A percentile compares a stretch with the other conserved stretches of the same genome.
These are phyloP conservation scores for Nemotelus nigrinus DNA, from an alignment of 2,888 invertebrate genomes.

Conservation along the genomic window DNA sequence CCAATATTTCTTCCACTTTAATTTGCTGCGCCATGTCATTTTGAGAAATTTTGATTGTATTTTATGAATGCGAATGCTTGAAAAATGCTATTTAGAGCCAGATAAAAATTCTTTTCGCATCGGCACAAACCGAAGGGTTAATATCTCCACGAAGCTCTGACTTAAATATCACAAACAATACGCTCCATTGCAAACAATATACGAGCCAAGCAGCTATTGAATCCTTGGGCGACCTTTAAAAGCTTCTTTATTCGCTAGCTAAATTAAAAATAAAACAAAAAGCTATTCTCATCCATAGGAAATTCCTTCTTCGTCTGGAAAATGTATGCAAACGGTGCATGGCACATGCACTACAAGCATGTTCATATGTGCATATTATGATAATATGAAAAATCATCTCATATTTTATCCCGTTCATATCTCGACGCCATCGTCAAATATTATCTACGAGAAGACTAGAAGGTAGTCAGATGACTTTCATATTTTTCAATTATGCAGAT, in stretches of 20 bases:
- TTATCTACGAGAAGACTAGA: neutral
- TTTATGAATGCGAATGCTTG: no score
- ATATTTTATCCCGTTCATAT: constrained; percentile 1
- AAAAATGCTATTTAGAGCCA: no score
- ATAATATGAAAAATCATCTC: neutral
- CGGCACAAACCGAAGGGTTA: no score
- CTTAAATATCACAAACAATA: no score
- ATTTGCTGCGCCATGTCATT: no score
- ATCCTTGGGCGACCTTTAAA: constrained; percentile 34
- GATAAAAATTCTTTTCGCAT: no score
- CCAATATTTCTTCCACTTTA: no score
- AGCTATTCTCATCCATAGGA: neutral
- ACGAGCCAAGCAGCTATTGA: constrained; percentile 22
- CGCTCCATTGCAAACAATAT: no score
- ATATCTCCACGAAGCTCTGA: no score
- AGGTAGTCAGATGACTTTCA: constrained; percentile 45
- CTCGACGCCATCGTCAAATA: constrained; percentile 7
- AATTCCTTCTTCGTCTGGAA: neutral
- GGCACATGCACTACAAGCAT: no score
- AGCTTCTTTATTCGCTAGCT: constrained; percentile 36
- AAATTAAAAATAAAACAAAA: constrained; percentile 39
- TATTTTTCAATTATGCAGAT: constrained; percentile 50
- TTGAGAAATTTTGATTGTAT: no score
- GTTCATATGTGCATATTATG: constrained; percentile 1
- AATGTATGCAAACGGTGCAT: neutral